phyloP scores from a whole-genome alignment of 2,888 invertebrate genomes.

The Cinara cedri region DNA sequence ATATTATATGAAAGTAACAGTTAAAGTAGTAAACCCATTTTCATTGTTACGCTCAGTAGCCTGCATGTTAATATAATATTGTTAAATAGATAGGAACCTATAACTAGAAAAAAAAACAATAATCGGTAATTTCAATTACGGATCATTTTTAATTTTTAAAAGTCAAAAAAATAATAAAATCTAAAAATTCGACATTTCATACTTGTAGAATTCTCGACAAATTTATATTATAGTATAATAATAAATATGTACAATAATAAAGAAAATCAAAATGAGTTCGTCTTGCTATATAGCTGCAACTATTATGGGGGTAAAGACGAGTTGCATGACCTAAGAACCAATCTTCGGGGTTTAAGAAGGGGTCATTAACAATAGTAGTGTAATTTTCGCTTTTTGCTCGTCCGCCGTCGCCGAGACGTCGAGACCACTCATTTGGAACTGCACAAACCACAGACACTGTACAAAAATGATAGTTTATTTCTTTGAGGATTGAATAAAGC shows the following conservation, averaged over 20 bases:
- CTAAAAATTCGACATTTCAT: conserved; percentile 11
- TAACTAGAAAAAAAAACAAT: conserved; percentile 32
- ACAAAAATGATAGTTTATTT: conserved; percentile 36
- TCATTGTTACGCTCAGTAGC: conserved; percentile 52
- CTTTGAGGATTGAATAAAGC: conserved; percentile 40
- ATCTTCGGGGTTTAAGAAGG: conserved; percentile 11
- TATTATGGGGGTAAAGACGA: background rate
- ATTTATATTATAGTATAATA: too few relatives aligned
- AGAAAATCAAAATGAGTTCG: background rate
- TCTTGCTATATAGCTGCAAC: background rate
- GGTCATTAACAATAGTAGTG: conserved; percentile 31
- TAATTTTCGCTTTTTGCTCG: conserved; percentile 47
- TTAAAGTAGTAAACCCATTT: conserved; percentile 48
- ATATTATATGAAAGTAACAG: conserved; percentile 50
- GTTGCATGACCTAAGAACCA: conserved; percentile 45
- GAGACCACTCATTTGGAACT: conserved; percentile 45
- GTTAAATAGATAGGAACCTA: conserved; percentile 9
- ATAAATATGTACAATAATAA: conserved; percentile 9
- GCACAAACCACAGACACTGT: conserved; percentile 35
- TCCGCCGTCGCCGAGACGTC: background rate
- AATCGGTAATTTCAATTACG: conserved; percentile 25
- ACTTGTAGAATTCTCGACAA: background rate
- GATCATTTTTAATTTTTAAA: conserved; percentile 50
- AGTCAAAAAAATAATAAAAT: conserved; percentile 28
- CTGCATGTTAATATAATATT: conserved; percentile 46